Evolutionary conservation across 2,888 invertebrate genomes (phyloP).

Genomic region (Pristionchus japonicus): DNA sequence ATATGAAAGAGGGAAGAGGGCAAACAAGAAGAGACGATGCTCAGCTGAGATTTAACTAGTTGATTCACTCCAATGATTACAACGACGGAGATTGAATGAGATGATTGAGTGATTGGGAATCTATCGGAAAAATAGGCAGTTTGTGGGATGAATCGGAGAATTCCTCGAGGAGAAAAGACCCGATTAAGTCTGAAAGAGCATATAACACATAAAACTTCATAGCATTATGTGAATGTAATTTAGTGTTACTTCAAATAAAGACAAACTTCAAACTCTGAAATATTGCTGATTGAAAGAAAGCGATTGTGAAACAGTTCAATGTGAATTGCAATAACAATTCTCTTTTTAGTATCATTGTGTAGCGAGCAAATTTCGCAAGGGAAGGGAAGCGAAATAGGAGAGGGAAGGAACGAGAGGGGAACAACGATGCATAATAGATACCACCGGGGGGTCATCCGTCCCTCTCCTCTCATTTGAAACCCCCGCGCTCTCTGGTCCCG

Average conservation of each 20-base stretch:
- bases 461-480: not conserved
- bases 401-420: not conserved
- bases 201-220: too few relatives aligned
- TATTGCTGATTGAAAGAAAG: not conserved
- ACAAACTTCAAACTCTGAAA: not conserved
- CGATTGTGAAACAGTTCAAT: not conserved
- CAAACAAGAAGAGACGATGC: slow-evolving; percentile 37
- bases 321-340: not conserved
- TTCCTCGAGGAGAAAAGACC: too few relatives aligned
- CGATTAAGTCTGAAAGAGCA: too few relatives aligned
- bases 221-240: too few relatives aligned
- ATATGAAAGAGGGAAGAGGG: slow-evolving; percentile 1
- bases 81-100: not conserved
- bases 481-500: not conserved
- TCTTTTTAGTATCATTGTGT: not conserved
- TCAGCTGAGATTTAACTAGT: slow-evolving; percentile 42
- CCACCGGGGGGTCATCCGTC: not conserved
- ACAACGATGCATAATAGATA: not conserved
- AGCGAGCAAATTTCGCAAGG: not conserved
- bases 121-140: not conserved
- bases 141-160: not conserved
- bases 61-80: slow-evolving; percentile 36
- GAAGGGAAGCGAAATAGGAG: not conserved
- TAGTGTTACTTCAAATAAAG: not conserved
- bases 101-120: not conserved